Conservation (phyloP, 2,113 vertebrate species). For the Brienomyrus brachyistius region DNA sequence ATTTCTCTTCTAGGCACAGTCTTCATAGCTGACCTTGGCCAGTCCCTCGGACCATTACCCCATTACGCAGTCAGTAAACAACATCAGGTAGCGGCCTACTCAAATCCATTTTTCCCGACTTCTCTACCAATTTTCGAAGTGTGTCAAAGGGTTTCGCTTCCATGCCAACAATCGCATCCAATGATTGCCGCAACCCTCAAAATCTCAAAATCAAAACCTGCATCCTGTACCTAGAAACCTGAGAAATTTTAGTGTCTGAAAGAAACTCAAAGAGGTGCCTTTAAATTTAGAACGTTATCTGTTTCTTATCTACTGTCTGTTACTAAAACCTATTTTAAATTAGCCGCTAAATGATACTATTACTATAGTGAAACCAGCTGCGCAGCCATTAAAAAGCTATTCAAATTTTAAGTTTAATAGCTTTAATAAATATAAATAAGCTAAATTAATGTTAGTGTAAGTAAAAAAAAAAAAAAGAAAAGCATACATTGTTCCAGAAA, state of each 20-base stretch:
- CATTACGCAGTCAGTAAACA: not conserved
- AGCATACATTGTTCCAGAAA: not conserved
- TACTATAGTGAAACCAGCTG: not conserved
- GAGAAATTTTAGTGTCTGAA: not conserved
- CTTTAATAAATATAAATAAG: not conserved
- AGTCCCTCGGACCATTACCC: not conserved
- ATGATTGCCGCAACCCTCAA: not conserved
- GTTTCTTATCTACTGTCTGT: not conserved
- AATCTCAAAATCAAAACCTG: not conserved
- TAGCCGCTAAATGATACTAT: not conserved
- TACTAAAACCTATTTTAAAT: not conserved
- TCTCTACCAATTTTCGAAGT: not conserved
- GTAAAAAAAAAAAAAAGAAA: not conserved
- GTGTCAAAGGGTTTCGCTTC: not conserved
- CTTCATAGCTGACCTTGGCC: not conserved
- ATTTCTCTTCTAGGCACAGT: not conserved
- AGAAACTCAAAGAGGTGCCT: not conserved
- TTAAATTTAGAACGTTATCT: not conserved
- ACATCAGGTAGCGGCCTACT: not conserved
- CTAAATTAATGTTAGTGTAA: not conserved
- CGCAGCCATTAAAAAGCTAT: not conserved
- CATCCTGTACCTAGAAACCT: not conserved
- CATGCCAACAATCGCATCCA: not conserved
- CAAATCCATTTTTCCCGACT: not conserved
- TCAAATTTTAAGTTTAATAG: not conserved